Conservation (phyloP, 2,888 invertebrate genomes). For the Yponomeuta cagnagella region DNA sequence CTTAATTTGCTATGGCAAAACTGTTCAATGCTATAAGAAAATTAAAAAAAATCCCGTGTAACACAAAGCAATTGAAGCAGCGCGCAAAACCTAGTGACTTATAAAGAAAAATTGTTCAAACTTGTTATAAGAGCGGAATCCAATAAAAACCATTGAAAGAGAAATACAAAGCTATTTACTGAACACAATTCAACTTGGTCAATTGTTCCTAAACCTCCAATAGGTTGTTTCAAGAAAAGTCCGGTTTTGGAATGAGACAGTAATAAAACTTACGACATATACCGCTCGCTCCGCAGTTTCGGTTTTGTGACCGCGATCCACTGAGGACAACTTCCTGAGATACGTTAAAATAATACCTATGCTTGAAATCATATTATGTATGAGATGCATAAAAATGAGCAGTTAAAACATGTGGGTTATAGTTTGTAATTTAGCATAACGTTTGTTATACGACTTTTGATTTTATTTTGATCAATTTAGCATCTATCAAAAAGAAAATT, state of each 20-base stretch:
- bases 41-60: neutral
- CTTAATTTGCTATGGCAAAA: too few relatives aligned
- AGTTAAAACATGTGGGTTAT: too few relatives aligned
- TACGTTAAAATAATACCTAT: neutral
- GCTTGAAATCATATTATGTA: too few relatives aligned
- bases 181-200: slow-evolving; percentile 54
- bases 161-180: slow-evolving; percentile 62
- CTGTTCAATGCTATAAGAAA: too few relatives aligned
- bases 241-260: slow-evolving; percentile 48
- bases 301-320: neutral
- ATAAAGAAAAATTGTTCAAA: slow-evolving; percentile 42
- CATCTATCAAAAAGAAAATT: too few relatives aligned
- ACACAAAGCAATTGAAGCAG: neutral
- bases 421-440: too few relatives aligned
- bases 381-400: too few relatives aligned
- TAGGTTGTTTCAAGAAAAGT: slow-evolving; percentile 31
- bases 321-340: neutral
- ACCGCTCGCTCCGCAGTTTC: slow-evolving; percentile 14
- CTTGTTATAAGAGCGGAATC: slow-evolving; percentile 53
- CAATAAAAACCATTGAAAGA: slow-evolving; percentile 50
- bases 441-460: too few relatives aligned
- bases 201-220: slow-evolving; percentile 23
- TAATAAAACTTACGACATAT: slow-evolving; percentile 59
- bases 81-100: neutral
- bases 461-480: too few relatives aligned